These are phyloP conservation scores for Xenopus tropicalis DNA, from an alignment of 2,113 vertebrate genomes.

Conservation along the genomic window UCB_Xtro_10.0 CM004449.2:106831001-106831500, in stretches of 20 bases:
- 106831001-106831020: no score
- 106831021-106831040: no score
- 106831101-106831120: background rate
- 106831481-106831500: no score
- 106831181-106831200: background rate
- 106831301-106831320: background rate
- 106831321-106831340: background rate
- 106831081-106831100: no score
- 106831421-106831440: background rate
- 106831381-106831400: background rate
- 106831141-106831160: background rate
- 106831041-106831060: no score
- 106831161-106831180: background rate
- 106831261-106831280: background rate
- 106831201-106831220: background rate
- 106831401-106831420: slow-evolving; percentile 2
- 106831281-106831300: background rate
- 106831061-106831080: no score
- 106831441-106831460: background rate
- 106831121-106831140: background rate
- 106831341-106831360: background rate
- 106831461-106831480: no score
- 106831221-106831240: background rate
- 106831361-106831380: background rate
- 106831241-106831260: background rate